Evolutionary conservation across 2,113 vertebrate genomes (phyloP).

Genomic region (Catagonus wagneri): DNA sequence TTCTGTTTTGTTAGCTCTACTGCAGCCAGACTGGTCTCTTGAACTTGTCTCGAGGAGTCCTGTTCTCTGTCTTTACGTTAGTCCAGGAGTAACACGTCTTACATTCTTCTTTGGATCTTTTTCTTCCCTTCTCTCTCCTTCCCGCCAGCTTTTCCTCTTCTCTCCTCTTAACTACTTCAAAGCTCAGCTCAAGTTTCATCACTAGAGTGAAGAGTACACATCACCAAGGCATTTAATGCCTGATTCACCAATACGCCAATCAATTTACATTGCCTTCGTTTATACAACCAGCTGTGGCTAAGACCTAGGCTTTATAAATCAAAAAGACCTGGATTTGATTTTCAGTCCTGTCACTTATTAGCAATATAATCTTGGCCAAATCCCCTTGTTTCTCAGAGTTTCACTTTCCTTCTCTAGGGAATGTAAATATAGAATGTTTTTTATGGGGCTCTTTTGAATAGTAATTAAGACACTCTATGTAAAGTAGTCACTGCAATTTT

Average conservation of each 20-base stretch:
- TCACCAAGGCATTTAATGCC: background rate
- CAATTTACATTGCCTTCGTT: background rate
- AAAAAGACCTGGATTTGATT: background rate
- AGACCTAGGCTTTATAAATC: background rate
- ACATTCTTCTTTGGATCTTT: background rate
- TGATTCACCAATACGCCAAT: no score
- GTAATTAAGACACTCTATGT: background rate
- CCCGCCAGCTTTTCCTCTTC: background rate
- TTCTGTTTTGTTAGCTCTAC: background rate
- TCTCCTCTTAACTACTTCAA: background rate
- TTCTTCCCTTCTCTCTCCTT: background rate
- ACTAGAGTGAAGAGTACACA: background rate
- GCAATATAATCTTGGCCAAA: background rate
- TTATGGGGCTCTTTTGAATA: background rate
- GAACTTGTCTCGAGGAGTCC: background rate
- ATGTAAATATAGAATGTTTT: background rate
- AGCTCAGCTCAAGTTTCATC: conserved; percentile 4
- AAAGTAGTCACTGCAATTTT: background rate
- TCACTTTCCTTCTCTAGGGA: background rate
- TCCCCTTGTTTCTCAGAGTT: background rate
- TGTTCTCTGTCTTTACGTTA: background rate
- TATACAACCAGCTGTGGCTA: background rate
- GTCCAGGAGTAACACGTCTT: background rate
- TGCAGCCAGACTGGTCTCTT: background rate
- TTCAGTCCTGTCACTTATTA: background rate